Conservation (phyloP, 2,888 invertebrate genomes). For the Hirtodrosophila confusa region DNA sequence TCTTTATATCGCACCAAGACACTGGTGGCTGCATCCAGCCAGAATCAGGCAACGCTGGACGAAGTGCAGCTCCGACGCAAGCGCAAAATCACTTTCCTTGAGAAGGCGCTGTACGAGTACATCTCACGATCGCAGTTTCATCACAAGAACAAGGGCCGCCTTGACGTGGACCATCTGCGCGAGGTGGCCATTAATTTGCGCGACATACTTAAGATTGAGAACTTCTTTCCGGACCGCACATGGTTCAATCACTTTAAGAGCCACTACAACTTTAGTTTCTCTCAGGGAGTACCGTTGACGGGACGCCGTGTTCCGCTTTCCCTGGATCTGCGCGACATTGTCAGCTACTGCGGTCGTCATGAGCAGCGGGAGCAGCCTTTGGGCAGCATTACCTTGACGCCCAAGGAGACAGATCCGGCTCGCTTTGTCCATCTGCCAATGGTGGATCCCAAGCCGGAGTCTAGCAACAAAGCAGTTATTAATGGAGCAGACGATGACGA, state of each 20-base stretch:
- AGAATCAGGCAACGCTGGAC: conserved; percentile 67
- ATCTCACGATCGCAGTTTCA: conserved; percentile 79
- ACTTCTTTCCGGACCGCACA: conserved; percentile 74
- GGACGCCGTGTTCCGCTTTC: conserved; percentile 70
- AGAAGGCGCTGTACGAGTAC: conserved; percentile 80
- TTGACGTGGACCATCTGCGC: conserved; percentile 65
- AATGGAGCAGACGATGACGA: conserved; percentile 39
- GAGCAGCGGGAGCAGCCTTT: conserved; percentile 65
- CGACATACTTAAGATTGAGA: conserved; percentile 79
- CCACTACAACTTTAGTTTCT: conserved; percentile 65
- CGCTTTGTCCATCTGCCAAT: conserved; percentile 23
- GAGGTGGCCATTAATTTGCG: conserved; percentile 68
- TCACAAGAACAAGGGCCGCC: conserved; percentile 67
- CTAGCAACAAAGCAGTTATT: not conserved
- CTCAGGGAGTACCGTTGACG: conserved; percentile 47
- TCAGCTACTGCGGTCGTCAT: conserved; percentile 78
- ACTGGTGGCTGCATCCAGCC: conserved; percentile 51
- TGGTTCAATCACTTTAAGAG: conserved; percentile 77
- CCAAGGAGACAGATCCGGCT: conserved; percentile 49
- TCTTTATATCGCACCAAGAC: conserved; percentile 69
- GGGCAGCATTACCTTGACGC: conserved; percentile 63
- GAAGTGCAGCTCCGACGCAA: conserved; percentile 72
- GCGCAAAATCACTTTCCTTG: conserved; percentile 79
- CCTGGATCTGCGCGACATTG: conserved; percentile 77
- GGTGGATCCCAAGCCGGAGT: conserved; percentile 22